Evolutionary conservation across 2,888 invertebrate species (phyloP).

Genomic region (Busseola fusca): DNA sequence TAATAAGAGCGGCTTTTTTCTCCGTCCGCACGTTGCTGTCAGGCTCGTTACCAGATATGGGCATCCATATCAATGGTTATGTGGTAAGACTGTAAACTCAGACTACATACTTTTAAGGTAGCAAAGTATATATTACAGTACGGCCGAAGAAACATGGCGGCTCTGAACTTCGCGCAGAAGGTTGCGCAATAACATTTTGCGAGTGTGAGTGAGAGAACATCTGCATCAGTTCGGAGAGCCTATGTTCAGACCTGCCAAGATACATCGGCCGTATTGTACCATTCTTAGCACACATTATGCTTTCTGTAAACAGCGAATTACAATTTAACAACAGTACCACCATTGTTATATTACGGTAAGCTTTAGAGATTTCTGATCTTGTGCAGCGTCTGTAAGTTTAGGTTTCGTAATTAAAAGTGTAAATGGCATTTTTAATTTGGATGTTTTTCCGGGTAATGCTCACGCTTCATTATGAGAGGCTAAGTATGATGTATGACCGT

Average conservation of each 20-base stretch:
- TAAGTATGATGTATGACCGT: not conserved
- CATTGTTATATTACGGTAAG: not conserved
- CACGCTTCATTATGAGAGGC: not conserved
- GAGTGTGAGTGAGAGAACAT: no score
- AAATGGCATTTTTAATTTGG: not conserved
- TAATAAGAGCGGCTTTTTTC: not conserved
- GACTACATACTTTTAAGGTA: constrained; percentile 13
- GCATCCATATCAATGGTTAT: not conserved
- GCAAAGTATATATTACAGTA: constrained; percentile 2
- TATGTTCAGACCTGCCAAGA: no score
- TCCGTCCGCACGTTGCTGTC: not conserved
- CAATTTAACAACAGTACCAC: not conserved
- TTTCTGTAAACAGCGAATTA: not conserved
- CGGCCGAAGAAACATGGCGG: no score
- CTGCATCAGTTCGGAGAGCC: no score
- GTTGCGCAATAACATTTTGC: no score
- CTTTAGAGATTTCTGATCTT: not conserved
- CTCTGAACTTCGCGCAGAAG: no score
- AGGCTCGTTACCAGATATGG: not conserved
- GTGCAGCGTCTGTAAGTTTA: not conserved
- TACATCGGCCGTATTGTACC: no score
- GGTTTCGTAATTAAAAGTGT: not conserved
- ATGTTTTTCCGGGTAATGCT: not conserved
- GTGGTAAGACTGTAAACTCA: constrained; percentile 13
- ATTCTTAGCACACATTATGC: constrained; percentile 27